Evolutionary conservation across 2,888 invertebrate genomes (phyloP), one percentile per base, ranked within the genome.

Genomic region (Aspidiotus rigidus): DNA sequence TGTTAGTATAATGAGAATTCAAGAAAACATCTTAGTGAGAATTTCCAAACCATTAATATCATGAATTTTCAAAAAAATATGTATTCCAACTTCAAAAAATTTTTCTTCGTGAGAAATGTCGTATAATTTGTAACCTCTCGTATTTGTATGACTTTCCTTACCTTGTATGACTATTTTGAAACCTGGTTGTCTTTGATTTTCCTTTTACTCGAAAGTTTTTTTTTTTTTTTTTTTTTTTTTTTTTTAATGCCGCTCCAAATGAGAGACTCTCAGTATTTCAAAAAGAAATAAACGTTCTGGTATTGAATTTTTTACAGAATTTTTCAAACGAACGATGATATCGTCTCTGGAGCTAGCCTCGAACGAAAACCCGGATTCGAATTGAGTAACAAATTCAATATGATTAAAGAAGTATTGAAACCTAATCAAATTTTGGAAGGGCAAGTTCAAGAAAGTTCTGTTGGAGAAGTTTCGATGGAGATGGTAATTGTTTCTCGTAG

Each of bases 321-420:
- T 28, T 28, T 28, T 28, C 28, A 28, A 28, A 28, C 5, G 28
- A 28, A 28, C 28, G 28, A 28, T 28, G 28, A 28, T 28, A 28
- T 28, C 28, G 28, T 28, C 28, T 28, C 28, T 28, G 28, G 28
- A 28, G 28, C 28, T 28, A 72, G 69, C 15, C 28, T 70, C 8
- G 55, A 56, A n/a, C 77, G 76, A 64, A 76, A 69, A 41, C 61
- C 61, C 7, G 42, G 53, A 0, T 42, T 28, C 2, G 69, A 69
- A 62, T 44, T 84, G 57, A 81, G 82, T 69, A 85, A 81, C 72
- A 79, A 85, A 59, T 79, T 86, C 10, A 84, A 82, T 73, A 83
- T 83, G 75, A 76, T 87, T 13, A 85, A 83, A 76, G 85, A 84
- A 10, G 86, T 84, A 0, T 78, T 87, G 5, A 82, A 80, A 73